Base-by-base conservation (phyloP, 2,113 vertebrate species). In the Petroica traversi region DNA sequence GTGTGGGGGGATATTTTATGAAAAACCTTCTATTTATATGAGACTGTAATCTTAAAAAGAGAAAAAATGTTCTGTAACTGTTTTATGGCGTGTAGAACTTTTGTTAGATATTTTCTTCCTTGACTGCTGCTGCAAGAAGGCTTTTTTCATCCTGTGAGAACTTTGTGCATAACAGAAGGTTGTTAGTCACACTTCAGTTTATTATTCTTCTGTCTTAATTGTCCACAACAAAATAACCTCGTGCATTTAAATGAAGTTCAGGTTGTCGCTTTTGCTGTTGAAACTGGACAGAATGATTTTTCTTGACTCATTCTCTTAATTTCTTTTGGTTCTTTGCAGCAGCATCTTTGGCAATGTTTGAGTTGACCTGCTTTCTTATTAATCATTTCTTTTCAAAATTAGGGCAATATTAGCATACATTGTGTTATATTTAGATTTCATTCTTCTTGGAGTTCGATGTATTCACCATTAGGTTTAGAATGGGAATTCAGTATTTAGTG, bases 371-470 rank as follows among this genome's bases (percentile, higher is more conserved):
- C 66, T 93, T 96, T 67, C 74, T 81, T 90, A 43, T 59, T 93
- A 94, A 90, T 72, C 0, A 0, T 71, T 79, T 90, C 34, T 40
- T n/a, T 59, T 68, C 45, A n/a, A 49, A 96, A 92, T 92, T 57
- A 88, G 94, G 91, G 58, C 93, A 88, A 24, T 92, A 85, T 92
- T 95, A 90, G 71, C 79, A 86, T 95, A 73, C 13, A 15, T 41
- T 48, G 31, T 68, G 49, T 55, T 92, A 83, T 72, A 91, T 83
- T 92, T 93, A 45, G 80, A 36, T 80, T 76, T 54, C 36, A 19
- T 62, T 85, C 52, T 90, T 75, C 52, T 76, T 76, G 29, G 62
- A 68, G 67, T 68, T 88, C 1, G 6, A 7, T 68, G 43, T 43
- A 63, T 63, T 82, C 31, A 34, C 9, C 23, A 24, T 71, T 83